Base-by-base conservation (phyloP, 2,113 vertebrate genomes). In the Alligator mississippiensis region DNA sequence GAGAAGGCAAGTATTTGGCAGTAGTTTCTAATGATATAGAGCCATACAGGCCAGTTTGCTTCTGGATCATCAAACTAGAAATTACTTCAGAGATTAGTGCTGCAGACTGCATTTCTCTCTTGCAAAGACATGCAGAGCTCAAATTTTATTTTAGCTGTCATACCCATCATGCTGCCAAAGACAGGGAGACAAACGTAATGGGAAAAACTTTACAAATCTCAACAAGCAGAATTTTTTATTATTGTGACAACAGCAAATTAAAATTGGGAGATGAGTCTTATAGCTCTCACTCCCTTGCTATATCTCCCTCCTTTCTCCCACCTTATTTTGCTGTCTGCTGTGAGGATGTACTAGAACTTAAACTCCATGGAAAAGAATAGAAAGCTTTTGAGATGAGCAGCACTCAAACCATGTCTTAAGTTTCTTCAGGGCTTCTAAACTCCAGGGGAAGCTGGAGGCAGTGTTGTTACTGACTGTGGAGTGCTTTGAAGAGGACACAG, bases 1-100 rank as follows among this genome's bases (percentile, higher is more conserved):
- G 90, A 95, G 92, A 91, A 93, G 90, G 58, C 86, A 62, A 11
- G 72, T 62, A 81, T 92, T 96, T 98, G 97, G 95, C 97, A 93
- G 88, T 12, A 82, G 75, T 66, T 90, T 72, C 78, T n/a, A 79
- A 15, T 34, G 64, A 83, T 92, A 47, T 82, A 86, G 47, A 72
- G 85, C 84, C 92, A 94, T 92, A 47, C 60, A 77, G 91, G 89
- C 30, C 76, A 93, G 66, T 79, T 74, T 91, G 79, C 82, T 96
- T 95, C 93, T 93, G 91, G 92, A 91, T 85, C 92, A 63, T 84
- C 88, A 90, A 89, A 92, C 85, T 84, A 76, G 86, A 95, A 93
- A 94, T 91, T 96, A 96, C 89, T 96, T 96, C 86, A 57, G 80
- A 78, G 25, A 47, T 57, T 86, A 66, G 59, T 66, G 27, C 92